phyloP scores from a whole-genome alignment of 2,888 invertebrate species.

The Eilema depressum region DNA sequence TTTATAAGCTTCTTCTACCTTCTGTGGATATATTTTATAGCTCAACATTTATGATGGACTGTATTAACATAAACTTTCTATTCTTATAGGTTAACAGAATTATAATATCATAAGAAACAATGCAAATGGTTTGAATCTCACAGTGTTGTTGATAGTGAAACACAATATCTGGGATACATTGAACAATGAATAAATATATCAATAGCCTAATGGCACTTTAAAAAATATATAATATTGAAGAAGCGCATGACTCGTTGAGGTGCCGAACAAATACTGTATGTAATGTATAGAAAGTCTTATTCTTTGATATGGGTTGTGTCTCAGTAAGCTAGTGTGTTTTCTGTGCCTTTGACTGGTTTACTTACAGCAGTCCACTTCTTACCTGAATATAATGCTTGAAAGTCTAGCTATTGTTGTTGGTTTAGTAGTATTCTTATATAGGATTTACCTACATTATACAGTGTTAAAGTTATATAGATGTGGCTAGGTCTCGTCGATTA shows the following conservation, averaged over 20 bases:
- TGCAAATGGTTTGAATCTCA: constrained; percentile 58
- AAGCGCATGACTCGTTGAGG: constrained; percentile 40
- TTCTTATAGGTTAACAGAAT: constrained; percentile 38
- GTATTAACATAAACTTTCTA: constrained; percentile 37
- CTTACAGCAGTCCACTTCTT: constrained; percentile 70
- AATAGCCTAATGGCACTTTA: constrained; percentile 40
- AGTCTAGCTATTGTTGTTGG: constrained; percentile 61
- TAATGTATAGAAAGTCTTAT: constrained; percentile 45
- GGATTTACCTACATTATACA: constrained; percentile 47
- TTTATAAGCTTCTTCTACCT: constrained; percentile 55
- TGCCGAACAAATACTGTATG: constrained; percentile 56
- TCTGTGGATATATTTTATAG: constrained; percentile 53
- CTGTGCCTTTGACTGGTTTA: constrained; percentile 79
- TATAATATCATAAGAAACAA: constrained; percentile 32
- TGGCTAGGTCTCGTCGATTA: constrained; percentile 44
- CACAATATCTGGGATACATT: constrained; percentile 39
- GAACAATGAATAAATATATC: constrained; percentile 12
- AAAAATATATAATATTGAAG: constrained; percentile 20
- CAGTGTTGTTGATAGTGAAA: constrained; percentile 35
- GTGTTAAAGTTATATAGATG: constrained; percentile 49
- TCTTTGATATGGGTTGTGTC: constrained; percentile 71
- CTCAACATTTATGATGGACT: constrained; percentile 57
- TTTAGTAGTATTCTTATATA: constrained; percentile 50
- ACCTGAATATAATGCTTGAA: constrained; percentile 54
- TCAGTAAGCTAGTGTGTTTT: constrained; percentile 71